Percentiles rank a stretch among this genome's conserved stretches.
Evolutionary conservation across 2,113 vertebrate genomes (phyloP).

Genomic region (Dasypus novemcinctus): DNA sequence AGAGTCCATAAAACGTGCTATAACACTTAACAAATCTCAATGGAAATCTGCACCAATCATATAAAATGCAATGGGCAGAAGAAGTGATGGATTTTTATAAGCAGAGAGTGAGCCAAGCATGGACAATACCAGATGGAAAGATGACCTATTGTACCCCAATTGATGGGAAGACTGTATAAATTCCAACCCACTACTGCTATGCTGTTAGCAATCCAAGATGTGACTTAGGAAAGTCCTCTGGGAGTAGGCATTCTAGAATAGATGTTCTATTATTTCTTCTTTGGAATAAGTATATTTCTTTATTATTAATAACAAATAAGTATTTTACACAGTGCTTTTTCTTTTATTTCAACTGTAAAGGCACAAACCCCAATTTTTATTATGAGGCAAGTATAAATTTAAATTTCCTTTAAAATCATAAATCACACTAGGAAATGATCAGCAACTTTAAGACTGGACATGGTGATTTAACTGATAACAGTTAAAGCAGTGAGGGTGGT

Average conservation of each 20-base stretch:
- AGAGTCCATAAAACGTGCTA: not conserved
- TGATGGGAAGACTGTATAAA: not conserved
- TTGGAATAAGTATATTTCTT: not conserved
- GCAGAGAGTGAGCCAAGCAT: conserved; percentile 31
- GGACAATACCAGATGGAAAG: not conserved
- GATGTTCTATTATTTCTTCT: not conserved
- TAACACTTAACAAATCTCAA: conserved; percentile 55
- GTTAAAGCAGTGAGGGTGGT: not conserved
- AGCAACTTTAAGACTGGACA: not conserved
- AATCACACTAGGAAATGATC: not conserved
- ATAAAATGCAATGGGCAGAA: conserved; percentile 55
- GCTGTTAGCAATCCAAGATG: not conserved
- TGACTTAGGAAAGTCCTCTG: not conserved
- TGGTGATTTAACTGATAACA: not conserved
- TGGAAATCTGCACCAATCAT: conserved; percentile 58
- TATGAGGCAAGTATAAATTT: not conserved
- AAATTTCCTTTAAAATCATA: conserved; percentile 13
- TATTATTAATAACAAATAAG: not conserved
- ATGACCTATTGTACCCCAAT: not conserved
- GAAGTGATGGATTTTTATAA: conserved; percentile 56
- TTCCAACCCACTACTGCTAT: not conserved
- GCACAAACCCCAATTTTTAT: not conserved
- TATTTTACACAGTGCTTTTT: not conserved
- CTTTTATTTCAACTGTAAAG: not conserved
- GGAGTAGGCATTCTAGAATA: not conserved